Base-by-base conservation (phyloP, 2,113 vertebrate genomes). In the Odontesthes bonariensis region DNA sequence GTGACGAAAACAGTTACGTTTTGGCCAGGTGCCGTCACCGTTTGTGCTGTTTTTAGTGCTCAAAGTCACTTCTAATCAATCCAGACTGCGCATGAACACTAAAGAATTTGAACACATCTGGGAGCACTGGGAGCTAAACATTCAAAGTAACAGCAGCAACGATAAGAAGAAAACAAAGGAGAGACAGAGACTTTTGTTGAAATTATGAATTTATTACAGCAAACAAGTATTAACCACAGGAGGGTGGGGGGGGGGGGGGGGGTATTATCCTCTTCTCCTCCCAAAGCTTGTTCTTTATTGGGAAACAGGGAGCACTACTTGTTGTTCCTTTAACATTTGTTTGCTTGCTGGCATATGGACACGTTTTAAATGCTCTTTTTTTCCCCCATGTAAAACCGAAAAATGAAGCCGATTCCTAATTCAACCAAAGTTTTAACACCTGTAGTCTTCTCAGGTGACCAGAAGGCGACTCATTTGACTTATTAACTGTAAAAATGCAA, bases 201-300 rank as follows among this genome's bases (percentile, higher is more conserved):
- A 67, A 69, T 70, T 61, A 86, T 77, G 62, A 55, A 89, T 94
- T 94, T 94, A 94, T 94, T 94, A 86, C 73, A 87, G 77, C 62
- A 90, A 81, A 67, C 74, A 87, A 60, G 38, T 68, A 56, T 67
- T 78, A 4, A 77, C 81, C 54, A 91, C 76, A 90, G 33, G 75
- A 60, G 77, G 0, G 19, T 1, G 10, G 10, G 10, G 10, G 35
- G 35, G 75, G 64, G 10, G 10, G 10, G 10, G 35, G 35, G 75
- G 64, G 85, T 17, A 12, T 42, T 56, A 17, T 35, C 23, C 31
- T 58, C 44, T 38, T 38, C 35, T 27, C 32, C 13, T 66, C 16
- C 31, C 10, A 35, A 23, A 33, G 9, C 81, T 55, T 65, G 23
- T 22, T 68, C 0, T 4, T 23, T 32, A 31, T 55, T 44, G 22